Percentiles rank a stretch among this genome's conserved stretches.
Evolutionary conservation across 2,888 invertebrate species (phyloP).

Genomic region (Orthosia cruda): DNA sequence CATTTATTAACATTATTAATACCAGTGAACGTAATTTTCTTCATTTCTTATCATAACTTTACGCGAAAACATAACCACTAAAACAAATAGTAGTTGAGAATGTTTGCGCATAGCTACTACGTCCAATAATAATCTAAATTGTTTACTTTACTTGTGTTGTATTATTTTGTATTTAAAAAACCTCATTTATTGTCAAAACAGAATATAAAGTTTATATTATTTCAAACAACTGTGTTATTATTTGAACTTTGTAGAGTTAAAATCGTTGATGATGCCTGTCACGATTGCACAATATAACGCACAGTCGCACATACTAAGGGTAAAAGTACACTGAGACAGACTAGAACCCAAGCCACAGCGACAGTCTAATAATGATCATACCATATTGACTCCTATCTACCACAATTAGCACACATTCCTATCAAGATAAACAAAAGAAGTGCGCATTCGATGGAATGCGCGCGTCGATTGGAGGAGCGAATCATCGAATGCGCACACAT

Average conservation of each 20-base stretch:
- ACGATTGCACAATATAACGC: no score
- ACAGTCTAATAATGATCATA: no score
- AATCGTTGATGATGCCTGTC: neutral
- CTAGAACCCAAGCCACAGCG: no score
- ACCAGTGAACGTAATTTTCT: neutral
- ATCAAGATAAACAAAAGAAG: no score
- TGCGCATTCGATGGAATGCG: no score
- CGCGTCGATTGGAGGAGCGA: no score
- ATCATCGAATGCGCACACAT: no score
- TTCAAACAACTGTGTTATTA: neutral
- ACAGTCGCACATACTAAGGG: no score
- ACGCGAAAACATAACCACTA: neutral
- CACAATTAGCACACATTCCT: no score
- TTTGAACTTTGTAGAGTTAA: neutral
- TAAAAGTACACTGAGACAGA: no score
- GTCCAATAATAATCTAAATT: constrained; percentile 35
- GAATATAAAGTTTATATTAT: constrained; percentile 45
- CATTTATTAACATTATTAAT: neutral
- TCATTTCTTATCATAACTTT: neutral
- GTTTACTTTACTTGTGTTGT: constrained; percentile 43
- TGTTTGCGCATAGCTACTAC: neutral
- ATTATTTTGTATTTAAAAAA: constrained; percentile 39
- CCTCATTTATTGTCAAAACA: constrained; percentile 21
- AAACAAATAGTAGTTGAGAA: no score
- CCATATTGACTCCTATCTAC: no score